Percentiles rank a stretch among this genome's conserved stretches.
These are phyloP conservation scores for Trichonephila clavata DNA, from an alignment of 1,140 invertebrate genomes.

Conservation along the genomic window DNA sequence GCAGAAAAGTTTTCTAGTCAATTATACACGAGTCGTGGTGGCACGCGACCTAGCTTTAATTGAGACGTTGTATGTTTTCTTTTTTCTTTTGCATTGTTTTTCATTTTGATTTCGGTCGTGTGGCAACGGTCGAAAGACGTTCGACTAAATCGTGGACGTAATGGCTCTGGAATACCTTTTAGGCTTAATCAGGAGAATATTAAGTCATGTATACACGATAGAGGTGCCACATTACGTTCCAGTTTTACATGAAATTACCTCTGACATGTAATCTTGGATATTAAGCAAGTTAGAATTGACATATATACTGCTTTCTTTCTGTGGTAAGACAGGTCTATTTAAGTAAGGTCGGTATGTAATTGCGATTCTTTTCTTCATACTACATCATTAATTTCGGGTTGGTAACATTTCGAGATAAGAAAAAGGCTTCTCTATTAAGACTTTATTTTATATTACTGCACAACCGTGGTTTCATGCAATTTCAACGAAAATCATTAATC, in stretches of 20 bases:
- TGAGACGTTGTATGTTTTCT: slow-evolving; percentile 11
- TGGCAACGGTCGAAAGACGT: slow-evolving; percentile 42
- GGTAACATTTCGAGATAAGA: neutral
- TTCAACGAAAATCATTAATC: no score
- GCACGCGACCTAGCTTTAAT: slow-evolving; percentile 23
- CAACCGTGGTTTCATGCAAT: no score
- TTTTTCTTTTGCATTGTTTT: neutral
- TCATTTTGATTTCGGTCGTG: neutral
- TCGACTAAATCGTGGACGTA: slow-evolving; percentile 4
- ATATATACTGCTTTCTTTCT: slow-evolving; percentile 5
- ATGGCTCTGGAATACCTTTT: slow-evolving; percentile 19
- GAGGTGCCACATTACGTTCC: neutral
- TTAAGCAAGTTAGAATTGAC: slow-evolving; percentile 18
- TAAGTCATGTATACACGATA: neutral
- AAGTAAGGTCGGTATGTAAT: neutral
- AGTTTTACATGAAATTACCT: slow-evolving; percentile 40
- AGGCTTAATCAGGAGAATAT: slow-evolving; percentile 41
- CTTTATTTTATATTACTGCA: no score
- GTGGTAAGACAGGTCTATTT: neutral
- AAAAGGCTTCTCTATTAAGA: no score
- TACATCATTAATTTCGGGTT: slow-evolving; percentile 1
- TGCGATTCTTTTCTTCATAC: neutral
- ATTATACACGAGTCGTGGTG: slow-evolving; percentile 24
- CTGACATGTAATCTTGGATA: slow-evolving; percentile 40
- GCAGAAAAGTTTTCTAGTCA: slow-evolving; percentile 35